Conservation (phyloP, 53 echinoderm and acorn worm species). For the Echinarachnius parma region DNA sequence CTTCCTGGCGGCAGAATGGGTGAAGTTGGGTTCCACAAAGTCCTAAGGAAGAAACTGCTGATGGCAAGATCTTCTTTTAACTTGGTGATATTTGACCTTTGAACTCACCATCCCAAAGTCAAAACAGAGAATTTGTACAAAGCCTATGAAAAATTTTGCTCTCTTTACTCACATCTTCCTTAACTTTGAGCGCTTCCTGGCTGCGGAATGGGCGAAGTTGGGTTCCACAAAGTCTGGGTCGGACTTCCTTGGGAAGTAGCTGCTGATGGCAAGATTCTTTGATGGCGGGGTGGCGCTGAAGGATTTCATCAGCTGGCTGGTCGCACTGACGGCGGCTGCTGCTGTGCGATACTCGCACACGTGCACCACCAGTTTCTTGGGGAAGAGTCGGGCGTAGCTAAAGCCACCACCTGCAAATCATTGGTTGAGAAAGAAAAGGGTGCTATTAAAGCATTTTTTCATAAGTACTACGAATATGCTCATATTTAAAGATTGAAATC, state of each 20-base stretch:
- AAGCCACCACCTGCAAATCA: conserved; percentile 39
- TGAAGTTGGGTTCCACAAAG: background rate
- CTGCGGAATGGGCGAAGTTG: background rate
- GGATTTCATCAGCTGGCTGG: conserved; percentile 23
- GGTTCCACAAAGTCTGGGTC: conserved; percentile 11
- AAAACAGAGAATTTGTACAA: no score
- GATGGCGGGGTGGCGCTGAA: conserved; percentile 25
- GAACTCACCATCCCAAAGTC: no score
- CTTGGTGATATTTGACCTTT: no score
- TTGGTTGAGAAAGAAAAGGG: no score
- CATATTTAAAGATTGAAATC: no score
- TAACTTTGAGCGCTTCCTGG: conserved; percentile 16
- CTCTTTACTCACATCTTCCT: conserved; percentile 25
- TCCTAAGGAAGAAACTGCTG: conserved; percentile 30
- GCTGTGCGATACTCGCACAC: conserved; percentile 28
- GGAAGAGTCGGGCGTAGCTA: conserved; percentile 16
- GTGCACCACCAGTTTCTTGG: conserved; percentile 32
- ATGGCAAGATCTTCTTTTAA: no score
- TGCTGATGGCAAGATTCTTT: conserved; percentile 38
- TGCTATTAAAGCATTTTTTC: no score
- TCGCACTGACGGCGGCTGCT: background rate
- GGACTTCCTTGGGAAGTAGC: conserved; percentile 15
- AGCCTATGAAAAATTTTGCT: background rate
- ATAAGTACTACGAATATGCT: no score
- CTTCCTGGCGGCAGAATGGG: conserved; percentile 11